Conservation (phyloP, 1,140 invertebrate species). For the Armadillidium nasatum region DNA sequence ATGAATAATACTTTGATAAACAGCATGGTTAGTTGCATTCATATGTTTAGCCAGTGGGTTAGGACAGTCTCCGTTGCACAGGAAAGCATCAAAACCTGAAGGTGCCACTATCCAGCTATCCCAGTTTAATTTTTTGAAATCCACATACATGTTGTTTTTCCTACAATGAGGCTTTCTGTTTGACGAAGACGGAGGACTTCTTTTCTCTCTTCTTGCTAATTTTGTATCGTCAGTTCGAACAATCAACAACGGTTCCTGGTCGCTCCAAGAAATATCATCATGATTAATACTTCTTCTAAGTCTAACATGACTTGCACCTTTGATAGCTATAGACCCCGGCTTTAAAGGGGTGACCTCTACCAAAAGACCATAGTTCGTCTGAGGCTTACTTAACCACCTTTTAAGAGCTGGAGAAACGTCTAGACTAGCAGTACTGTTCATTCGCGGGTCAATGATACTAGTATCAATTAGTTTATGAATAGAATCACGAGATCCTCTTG, state of each 20-base stretch:
- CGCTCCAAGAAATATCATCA: conserved; percentile 48
- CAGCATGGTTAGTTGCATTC: conserved; percentile 96
- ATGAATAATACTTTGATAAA: conserved; percentile 93
- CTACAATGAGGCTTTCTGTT: conserved; percentile 57
- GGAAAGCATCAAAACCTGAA: conserved; percentile 87
- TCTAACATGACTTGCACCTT: conserved; percentile 56
- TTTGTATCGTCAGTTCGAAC: conserved; percentile 79
- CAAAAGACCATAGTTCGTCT: conserved; percentile 74
- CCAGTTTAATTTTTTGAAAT: conserved; percentile 95
- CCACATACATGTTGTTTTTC: conserved; percentile 80
- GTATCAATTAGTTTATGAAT: conserved; percentile 75
- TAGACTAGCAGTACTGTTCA: conserved; percentile 56
- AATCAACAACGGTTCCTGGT: conserved; percentile 61
- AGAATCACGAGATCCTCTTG: conserved; percentile 53
- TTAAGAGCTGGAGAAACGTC: conserved; percentile 81
- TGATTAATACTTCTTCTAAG: conserved; percentile 62
- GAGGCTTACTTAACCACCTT: conserved; percentile 70
- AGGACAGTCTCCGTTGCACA: conserved; percentile 85
- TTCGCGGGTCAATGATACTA: conserved; percentile 59
- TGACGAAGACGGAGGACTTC: neutral
- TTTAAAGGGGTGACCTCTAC: conserved; percentile 59
- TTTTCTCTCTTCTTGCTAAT: conserved; percentile 37
- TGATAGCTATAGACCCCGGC: conserved; percentile 36
- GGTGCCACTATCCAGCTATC: conserved; percentile 98
- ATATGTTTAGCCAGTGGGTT: conserved; percentile 87